Evolutionary conservation across 2,797 vertebrate genomes (phyloP).

Genomic region (Brachymystax lenok): DNA sequence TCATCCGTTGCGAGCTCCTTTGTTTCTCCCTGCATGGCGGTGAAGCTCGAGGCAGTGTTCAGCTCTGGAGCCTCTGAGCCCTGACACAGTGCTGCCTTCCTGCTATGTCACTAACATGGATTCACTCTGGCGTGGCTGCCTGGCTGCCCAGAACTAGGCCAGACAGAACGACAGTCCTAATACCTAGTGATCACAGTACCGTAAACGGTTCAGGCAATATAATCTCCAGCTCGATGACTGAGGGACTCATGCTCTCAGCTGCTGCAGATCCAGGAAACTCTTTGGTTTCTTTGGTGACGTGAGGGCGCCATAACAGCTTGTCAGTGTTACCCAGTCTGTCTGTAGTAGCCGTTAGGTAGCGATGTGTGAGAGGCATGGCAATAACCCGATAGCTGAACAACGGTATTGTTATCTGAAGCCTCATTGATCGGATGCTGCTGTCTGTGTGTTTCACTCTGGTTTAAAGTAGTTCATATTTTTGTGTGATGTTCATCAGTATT

Average conservation of each 20-base stretch:
- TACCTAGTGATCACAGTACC: conserved; percentile 37
- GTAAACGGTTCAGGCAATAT: neutral
- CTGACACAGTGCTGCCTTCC: neutral
- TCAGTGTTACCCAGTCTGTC: neutral
- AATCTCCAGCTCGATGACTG: neutral
- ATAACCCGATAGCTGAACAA: neutral
- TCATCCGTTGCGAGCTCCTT: neutral
- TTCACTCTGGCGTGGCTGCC: neutral
- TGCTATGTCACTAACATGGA: conserved; percentile 9
- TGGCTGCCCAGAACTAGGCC: conserved; percentile 1
- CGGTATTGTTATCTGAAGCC: neutral
- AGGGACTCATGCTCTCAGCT: neutral
- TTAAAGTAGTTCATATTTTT: conserved; percentile 17
- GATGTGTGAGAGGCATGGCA: neutral
- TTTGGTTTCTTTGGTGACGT: neutral
- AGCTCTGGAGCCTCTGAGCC: neutral
- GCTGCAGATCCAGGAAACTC: neutral
- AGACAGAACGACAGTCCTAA: conserved; percentile 49
- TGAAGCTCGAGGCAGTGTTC: neutral
- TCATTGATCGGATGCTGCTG: neutral
- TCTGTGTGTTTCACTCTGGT: neutral
- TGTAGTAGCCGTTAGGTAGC: neutral
- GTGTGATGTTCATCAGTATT: conserved; percentile 36
- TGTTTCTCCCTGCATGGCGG: neutral
- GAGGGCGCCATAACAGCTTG: neutral